Conservation (phyloP, 2,797 vertebrate genomes). For the Poeciliopsis presidionis region DNA sequence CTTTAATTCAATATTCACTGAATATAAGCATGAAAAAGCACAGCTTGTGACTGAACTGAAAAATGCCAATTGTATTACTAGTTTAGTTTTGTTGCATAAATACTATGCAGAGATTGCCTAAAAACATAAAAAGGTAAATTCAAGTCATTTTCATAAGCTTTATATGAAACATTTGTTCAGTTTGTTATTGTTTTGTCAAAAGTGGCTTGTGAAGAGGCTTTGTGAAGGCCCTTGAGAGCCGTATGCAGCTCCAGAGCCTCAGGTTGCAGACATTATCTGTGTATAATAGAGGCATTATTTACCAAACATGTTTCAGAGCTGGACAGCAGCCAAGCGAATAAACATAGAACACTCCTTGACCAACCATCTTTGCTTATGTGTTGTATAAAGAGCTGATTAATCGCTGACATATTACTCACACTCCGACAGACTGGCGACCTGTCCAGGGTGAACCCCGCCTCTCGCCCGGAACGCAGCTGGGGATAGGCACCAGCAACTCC, state of each 20-base stretch:
- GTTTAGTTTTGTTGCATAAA: background rate
- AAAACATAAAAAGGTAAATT: background rate
- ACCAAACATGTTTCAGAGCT: slow-evolving; percentile 55
- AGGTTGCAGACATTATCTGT: background rate
- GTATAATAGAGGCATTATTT: slow-evolving; percentile 53
- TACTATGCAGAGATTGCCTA: background rate
- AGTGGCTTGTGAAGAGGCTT: background rate
- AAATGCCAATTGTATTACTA: background rate
- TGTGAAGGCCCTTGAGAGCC: background rate
- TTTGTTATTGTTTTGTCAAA: background rate
- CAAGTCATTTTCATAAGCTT: background rate
- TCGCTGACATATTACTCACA: slow-evolving; percentile 44
- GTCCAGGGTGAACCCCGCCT: no score
- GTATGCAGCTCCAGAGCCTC: background rate
- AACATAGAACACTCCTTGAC: slow-evolving; percentile 30
- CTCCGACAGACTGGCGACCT: no score
- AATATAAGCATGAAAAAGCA: background rate
- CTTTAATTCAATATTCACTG: background rate
- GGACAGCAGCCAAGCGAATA: slow-evolving; percentile 54
- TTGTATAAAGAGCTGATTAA: slow-evolving; percentile 64
- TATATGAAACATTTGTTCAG: background rate
- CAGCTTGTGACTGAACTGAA: background rate
- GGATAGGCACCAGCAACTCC: no score
- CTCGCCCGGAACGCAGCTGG: no score
- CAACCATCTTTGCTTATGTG: slow-evolving; percentile 21